Evolutionary conservation across 2,797 vertebrate genomes (phyloP), one percentile per base, ranked within the genome.

Genomic region (Gadopsis marmoratus): DNA sequence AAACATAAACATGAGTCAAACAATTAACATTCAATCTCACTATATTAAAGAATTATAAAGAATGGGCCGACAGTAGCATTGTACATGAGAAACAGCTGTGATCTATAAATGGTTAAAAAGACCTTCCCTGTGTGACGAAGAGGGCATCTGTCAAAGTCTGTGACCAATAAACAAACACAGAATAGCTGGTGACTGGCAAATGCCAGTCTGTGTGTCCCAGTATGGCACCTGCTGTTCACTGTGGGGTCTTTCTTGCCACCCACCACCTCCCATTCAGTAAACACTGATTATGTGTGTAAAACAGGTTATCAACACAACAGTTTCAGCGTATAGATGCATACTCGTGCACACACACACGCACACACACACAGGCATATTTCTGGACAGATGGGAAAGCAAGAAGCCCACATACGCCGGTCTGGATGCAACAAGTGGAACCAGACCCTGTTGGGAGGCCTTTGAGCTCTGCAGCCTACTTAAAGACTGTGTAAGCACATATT

Each of bases 381-480:
- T 76, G 78, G 71, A 78, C 85, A 94, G 86, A 89, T 92, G 88
- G 83, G 85, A 86, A 86, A 87, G 88, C 85, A 72, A 64, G n/a
- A 67, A 48, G 53, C 37, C 33, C 58, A 48, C 72, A 75, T 51
- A 61, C 47, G 35, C 26, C 66, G 56, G 76, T 70, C 33, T 86
- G 76, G 72, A 79, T 71, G 59, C 62, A 64, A 68, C 74, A 82
- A 81, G 81, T 66, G 60, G 68, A 84, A 69, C 72, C 21, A 41
- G 76, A 75, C 62, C 59, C 60, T 19, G 74, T 59, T 76, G 75
- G 75, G 78, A 87, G 83, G 54, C 79, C 77, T 74, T 78, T 1
- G 17, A 81, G 83, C 71, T 83, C 55, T 48, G 47, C 82, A 82
- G 74, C 79, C 82, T 60, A 86, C 76, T 85, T 86, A 78, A 84